Percentiles rank a stretch among this genome's conserved stretches.
Evolutionary conservation across 2,888 invertebrate genomes (phyloP).

Genomic region (Brachyopa scutellaris): DNA sequence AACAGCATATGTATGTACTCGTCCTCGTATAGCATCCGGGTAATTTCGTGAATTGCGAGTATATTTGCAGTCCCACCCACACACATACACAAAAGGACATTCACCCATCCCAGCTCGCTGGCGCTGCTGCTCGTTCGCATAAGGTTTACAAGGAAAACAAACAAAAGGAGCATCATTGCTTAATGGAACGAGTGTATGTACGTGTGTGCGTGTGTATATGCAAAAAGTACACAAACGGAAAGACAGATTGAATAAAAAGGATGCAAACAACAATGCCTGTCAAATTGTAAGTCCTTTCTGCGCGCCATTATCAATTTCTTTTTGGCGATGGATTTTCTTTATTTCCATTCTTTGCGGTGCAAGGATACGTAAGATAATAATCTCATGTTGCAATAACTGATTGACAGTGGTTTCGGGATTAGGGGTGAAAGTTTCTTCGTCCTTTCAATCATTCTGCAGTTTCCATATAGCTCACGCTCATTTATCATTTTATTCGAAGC

Average conservation of each 20-base stretch:
- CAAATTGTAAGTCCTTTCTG: conserved; percentile 63
- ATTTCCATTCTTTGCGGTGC: neutral
- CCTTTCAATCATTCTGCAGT: conserved; percentile 54
- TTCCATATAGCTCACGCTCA: conserved; percentile 62
- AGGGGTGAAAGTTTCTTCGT: conserved; percentile 22
- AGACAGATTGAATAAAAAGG: conserved; percentile 57
- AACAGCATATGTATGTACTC: conserved; percentile 71
- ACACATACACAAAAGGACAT: conserved; percentile 59
- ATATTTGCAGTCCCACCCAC: conserved; percentile 17
- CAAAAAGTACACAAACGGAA: conserved; percentile 38
- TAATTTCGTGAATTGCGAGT: conserved; percentile 66
- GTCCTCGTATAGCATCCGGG: conserved; percentile 52
- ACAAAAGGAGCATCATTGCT: conserved; percentile 67
- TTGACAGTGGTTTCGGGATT: conserved; percentile 38
- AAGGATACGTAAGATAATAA: conserved; percentile 40
- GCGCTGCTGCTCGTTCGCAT: neutral
- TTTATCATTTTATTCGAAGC: conserved; percentile 48
- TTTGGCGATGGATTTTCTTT: neutral
- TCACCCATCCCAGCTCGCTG: neutral
- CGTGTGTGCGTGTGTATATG: too few species aligned
- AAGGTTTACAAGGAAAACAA: conserved; percentile 36
- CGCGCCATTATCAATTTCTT: conserved; percentile 53
- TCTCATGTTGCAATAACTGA: conserved; percentile 31
- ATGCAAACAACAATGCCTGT: conserved; percentile 69
- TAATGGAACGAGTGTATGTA: conserved; percentile 64